Percentiles rank a stretch among this genome's conserved stretches.
These are phyloP conservation scores for Elegia similella DNA, from an alignment of 2,888 invertebrate species.

Conservation along the genomic window DNA sequence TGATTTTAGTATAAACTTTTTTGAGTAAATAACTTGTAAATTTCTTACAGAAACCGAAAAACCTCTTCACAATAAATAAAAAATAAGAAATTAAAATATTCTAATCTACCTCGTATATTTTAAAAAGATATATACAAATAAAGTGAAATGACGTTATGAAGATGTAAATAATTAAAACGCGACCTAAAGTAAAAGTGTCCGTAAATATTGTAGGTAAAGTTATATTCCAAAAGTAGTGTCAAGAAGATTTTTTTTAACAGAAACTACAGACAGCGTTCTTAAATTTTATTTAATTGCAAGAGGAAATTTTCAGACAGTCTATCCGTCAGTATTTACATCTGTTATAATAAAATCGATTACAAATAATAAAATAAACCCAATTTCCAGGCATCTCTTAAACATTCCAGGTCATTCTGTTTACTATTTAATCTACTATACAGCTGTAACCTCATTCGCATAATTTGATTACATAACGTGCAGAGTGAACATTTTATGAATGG, in stretches of 20 bases:
- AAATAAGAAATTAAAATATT: too few relatives aligned
- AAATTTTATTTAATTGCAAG: neutral
- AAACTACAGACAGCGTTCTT: neutral
- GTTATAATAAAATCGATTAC: slow-evolving; percentile 12
- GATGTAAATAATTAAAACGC: too few relatives aligned
- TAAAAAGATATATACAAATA: too few relatives aligned
- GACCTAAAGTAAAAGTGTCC: too few relatives aligned
- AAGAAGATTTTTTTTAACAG: neutral
- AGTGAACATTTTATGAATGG: slow-evolving; percentile 60
- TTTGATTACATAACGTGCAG: slow-evolving; percentile 60
- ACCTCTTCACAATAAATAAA: too few relatives aligned
- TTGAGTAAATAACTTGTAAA: too few relatives aligned
- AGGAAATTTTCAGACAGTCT: neutral
- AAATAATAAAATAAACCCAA: slow-evolving; percentile 26
- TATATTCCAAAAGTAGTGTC: too few relatives aligned
- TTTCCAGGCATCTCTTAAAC: slow-evolving; percentile 34
- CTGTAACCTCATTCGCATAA: slow-evolving; percentile 56
- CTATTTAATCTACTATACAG: slow-evolving; percentile 44
- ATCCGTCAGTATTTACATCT: neutral
- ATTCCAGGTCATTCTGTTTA: slow-evolving; percentile 38
- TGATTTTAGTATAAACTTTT: too few relatives aligned
- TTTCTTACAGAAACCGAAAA: too few relatives aligned
- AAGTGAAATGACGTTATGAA: too few relatives aligned
- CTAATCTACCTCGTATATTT: too few relatives aligned
- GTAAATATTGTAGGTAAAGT: too few relatives aligned